Conservation (phyloP, 2,113 vertebrate genomes). For the Neolamprologus devosi region DNA sequence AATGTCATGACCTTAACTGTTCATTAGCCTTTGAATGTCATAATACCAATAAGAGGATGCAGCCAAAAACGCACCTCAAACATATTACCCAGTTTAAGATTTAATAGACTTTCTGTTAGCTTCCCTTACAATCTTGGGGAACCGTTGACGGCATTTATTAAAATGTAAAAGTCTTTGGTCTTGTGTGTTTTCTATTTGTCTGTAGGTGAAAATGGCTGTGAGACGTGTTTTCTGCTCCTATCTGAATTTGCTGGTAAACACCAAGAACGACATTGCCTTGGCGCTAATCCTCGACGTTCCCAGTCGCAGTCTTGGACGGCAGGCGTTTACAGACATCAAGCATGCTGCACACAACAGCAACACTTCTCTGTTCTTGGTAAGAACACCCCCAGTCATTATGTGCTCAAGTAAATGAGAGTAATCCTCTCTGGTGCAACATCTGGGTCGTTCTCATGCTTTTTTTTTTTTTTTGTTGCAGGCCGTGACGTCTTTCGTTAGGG, state of each 20-base stretch:
- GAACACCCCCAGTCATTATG: not conserved
- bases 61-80: not conserved
- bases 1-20: not conserved
- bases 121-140: not conserved
- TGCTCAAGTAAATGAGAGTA: not conserved
- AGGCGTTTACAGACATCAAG: slow-evolving; percentile 85
- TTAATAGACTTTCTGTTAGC: not conserved
- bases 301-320: slow-evolving; percentile 76
- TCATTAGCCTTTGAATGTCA: not conserved
- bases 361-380: slow-evolving; percentile 90
- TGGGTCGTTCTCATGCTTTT: not conserved
- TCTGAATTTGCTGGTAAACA: slow-evolving; percentile 85
- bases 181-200: not conserved
- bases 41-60: not conserved
- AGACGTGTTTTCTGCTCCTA: slow-evolving; percentile 82
- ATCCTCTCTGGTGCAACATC: not conserved
- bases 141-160: not conserved
- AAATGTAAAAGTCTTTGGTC: not conserved
- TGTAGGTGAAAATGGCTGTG: slow-evolving; percentile 66
- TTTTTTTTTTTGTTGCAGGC: slow-evolving; percentile 27
- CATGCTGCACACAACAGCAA: slow-evolving; percentile 69
- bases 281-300: slow-evolving; percentile 82
- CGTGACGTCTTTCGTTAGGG: slow-evolving; percentile 83
- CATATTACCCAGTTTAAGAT: not conserved
- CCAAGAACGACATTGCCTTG: slow-evolving; percentile 85